These are phyloP conservation scores for Diploptera punctata DNA, from an alignment of 2,888 invertebrate species.

Conservation along the genomic window DNA sequence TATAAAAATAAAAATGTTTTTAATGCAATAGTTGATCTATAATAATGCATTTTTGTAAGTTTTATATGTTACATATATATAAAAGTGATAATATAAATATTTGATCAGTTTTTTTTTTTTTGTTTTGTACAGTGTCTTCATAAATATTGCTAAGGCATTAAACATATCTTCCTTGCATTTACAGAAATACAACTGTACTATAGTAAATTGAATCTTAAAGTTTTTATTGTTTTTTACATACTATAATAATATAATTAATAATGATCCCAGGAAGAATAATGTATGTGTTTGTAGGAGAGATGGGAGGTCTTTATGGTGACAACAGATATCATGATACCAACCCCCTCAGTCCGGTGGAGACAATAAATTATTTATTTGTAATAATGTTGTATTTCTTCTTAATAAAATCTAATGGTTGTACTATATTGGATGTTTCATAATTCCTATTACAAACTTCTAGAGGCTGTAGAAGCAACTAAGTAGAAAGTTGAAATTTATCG, in stretches of 20 bases:
- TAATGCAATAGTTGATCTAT: constrained; percentile 31
- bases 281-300: constrained; percentile 15
- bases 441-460: too few relatives aligned
- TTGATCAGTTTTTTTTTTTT: constrained; percentile 27
- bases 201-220: constrained; percentile 15
- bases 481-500: too few relatives aligned
- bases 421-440: too few relatives aligned
- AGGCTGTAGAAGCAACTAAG: too few relatives aligned
- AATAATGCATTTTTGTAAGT: constrained; percentile 22
- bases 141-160: constrained; percentile 4
- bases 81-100: constrained; percentile 26
- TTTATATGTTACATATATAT: constrained; percentile 33
- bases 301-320: constrained; percentile 11
- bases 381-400: background rate
- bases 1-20: constrained; percentile 13
- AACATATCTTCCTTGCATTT: constrained; percentile 21
- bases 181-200: constrained; percentile 1
- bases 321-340: constrained; percentile 21
- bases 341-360: constrained; percentile 35
- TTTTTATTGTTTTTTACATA: constrained; percentile 15
- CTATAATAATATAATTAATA: constrained; percentile 17
- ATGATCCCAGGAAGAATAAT: constrained; percentile 7
- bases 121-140: constrained; percentile 28
- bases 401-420: too few relatives aligned
- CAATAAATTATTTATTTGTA: constrained; percentile 42